A percentile compares a stretch with the other conserved stretches of the same genome.
Conservation (phyloP, 1,140 invertebrate genomes). For the Solenopsis invicta region DNA sequence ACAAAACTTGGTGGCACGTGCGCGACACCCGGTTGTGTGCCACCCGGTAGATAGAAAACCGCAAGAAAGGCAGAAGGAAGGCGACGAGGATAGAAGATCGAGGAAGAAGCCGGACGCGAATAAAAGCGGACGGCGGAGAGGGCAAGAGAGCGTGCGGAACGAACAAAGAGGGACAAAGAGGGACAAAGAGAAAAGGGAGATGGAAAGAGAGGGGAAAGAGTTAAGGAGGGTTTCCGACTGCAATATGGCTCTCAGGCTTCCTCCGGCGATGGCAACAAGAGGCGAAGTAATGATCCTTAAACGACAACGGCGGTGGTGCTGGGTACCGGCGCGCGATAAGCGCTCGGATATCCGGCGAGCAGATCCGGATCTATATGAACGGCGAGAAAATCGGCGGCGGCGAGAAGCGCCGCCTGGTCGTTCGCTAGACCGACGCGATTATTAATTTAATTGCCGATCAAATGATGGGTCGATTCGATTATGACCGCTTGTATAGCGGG, state of each 20-base stretch:
- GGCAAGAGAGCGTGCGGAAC: not conserved
- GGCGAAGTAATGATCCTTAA: slow-evolving; percentile 59
- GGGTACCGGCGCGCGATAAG: slow-evolving; percentile 40
- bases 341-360: slow-evolving; percentile 39
- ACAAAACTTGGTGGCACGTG: slow-evolving; percentile 34
- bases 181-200: no score
- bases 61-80: not conserved
- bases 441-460: slow-evolving; percentile 64
- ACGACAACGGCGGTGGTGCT: slow-evolving; percentile 10
- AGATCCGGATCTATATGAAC: slow-evolving; percentile 25
- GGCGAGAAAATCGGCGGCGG: slow-evolving; percentile 28
- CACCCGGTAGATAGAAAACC: slow-evolving; percentile 53
- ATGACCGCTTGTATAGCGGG: slow-evolving; percentile 6
- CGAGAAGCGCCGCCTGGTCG: not conserved
- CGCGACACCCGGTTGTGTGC: slow-evolving; percentile 25
- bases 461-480: slow-evolving; percentile 60
- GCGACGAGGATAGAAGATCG: not conserved
- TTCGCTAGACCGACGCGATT: slow-evolving; percentile 15
- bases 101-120: slow-evolving; percentile 41
- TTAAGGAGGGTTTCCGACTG: slow-evolving; percentile 38
- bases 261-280: slow-evolving; percentile 48
- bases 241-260: slow-evolving; percentile 58
- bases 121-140: slow-evolving; percentile 39
- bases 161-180: slow-evolving; percentile 22
- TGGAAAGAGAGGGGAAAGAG: not conserved